Conservation (phyloP, 1,140 invertebrate species). For the Leguminivora glycinivorella region DNA sequence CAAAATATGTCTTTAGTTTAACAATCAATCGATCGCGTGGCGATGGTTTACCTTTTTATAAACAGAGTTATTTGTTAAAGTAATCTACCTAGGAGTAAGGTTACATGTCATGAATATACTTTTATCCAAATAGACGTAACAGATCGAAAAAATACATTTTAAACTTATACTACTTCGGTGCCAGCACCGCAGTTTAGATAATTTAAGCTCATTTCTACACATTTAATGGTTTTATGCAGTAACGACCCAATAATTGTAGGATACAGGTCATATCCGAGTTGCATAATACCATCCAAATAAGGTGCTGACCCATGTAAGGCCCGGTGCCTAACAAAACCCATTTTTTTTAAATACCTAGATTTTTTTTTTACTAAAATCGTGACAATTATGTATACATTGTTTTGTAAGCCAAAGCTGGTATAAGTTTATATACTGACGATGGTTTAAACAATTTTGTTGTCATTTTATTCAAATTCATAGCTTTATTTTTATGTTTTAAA, state of each 20-base stretch:
- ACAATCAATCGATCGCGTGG: too few relatives aligned
- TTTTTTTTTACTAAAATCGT: too few relatives aligned
- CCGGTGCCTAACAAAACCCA: too few relatives aligned
- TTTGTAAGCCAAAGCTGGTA: too few relatives aligned
- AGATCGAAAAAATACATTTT: constrained; percentile 11
- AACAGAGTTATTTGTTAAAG: background rate
- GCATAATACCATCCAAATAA: constrained; percentile 10
- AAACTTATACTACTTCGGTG: constrained; percentile 8
- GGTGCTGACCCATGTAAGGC: too few relatives aligned
- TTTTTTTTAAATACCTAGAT: too few relatives aligned
- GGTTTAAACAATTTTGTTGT: too few relatives aligned
- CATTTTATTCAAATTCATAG: too few relatives aligned
- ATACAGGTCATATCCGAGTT: background rate
- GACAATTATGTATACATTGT: too few relatives aligned
- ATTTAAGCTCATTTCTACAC: background rate
- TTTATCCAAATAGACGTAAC: constrained; percentile 5
- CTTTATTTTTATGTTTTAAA: too few relatives aligned
- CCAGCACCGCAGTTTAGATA: constrained; percentile 7
- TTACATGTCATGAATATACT: constrained; percentile 21
- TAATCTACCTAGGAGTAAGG: constrained; percentile 7
- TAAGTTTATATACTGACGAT: too few relatives aligned
- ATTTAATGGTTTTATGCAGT: background rate
- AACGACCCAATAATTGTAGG: background rate
- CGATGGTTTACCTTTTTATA: background rate
- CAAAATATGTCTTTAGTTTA: too few relatives aligned